Percentiles rank a stretch among this genome's conserved stretches.
phyloP scores from a whole-genome alignment of 2,888 invertebrate species.

The Hyalella azteca region DNA sequence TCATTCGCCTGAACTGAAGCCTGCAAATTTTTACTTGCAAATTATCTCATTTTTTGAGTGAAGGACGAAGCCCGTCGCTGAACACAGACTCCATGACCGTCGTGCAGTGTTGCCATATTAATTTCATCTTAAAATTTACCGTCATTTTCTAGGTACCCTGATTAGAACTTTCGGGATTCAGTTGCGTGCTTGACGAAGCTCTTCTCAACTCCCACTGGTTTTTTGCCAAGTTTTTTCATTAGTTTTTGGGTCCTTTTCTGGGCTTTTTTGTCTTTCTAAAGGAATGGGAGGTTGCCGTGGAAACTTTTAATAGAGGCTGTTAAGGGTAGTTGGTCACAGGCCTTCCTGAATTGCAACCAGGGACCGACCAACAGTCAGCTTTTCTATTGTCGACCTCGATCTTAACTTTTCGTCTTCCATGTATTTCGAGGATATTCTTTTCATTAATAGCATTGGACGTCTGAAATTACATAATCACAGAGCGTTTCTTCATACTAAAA shows the following conservation, averaged over 20 bases:
- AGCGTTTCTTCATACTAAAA: too few species aligned
- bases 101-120: too few species aligned
- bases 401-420: neutral
- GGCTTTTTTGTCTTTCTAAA: slow-evolving; percentile 20
- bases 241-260: slow-evolving; percentile 13
- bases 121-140: slow-evolving; percentile 17
- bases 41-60: too few species aligned
- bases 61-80: too few species aligned
- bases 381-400: slow-evolving; percentile 18
- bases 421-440: neutral
- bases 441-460: neutral
- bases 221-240: neutral
- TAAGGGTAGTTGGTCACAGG: slow-evolving; percentile 36
- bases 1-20: too few species aligned
- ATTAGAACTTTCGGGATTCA: slow-evolving; percentile 34
- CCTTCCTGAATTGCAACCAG: slow-evolving; percentile 31
- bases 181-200: slow-evolving; percentile 16
- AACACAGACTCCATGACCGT: too few species aligned
- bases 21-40: too few species aligned
- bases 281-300: slow-evolving; percentile 34
- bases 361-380: slow-evolving; percentile 19
- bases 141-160: slow-evolving; percentile 35
- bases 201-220: slow-evolving; percentile 28
- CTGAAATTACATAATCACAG: neutral
- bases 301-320: slow-evolving; percentile 37